phyloP scores from a whole-genome alignment of 2,113 vertebrate genomes.

The Eulacestoma nigropectus region DNA sequence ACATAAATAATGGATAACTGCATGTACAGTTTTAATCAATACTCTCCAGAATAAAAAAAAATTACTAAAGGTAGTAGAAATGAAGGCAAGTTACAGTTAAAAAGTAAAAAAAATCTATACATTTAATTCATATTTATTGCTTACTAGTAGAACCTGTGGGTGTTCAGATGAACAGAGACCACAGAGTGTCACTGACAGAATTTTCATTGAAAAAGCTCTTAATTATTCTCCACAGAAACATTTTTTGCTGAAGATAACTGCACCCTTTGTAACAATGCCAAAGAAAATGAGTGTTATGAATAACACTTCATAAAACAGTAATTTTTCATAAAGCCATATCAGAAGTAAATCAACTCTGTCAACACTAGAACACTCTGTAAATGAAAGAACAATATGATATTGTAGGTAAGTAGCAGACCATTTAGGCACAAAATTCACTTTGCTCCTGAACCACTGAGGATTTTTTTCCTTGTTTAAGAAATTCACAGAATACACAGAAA shows the following conservation, averaged over 20 bases:
- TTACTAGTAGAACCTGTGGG: neutral
- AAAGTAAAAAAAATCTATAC: neutral
- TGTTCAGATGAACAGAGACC: neutral
- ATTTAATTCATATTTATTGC: neutral
- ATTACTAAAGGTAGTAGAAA: neutral
- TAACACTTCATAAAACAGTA: neutral
- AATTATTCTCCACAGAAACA: neutral
- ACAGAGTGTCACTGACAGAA: neutral
- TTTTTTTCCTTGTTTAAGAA: neutral
- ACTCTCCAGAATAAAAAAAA: neutral
- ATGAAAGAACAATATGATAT: neutral
- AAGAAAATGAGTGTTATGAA: neutral
- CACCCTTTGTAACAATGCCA: neutral
- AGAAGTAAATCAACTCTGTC: neutral
- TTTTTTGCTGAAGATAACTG: neutral
- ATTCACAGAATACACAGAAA: neutral
- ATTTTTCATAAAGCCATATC: neutral
- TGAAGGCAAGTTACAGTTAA: neutral
- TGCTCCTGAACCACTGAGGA: neutral
- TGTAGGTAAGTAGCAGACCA: neutral
- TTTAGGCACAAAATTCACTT: neutral
- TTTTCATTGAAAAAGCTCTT: neutral
- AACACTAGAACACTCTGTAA: neutral
- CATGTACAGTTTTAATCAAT: neutral
- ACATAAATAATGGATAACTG: neutral